Base-by-base conservation (phyloP, 1,140 invertebrate species). In the Campoletis sonorensis region DNA sequence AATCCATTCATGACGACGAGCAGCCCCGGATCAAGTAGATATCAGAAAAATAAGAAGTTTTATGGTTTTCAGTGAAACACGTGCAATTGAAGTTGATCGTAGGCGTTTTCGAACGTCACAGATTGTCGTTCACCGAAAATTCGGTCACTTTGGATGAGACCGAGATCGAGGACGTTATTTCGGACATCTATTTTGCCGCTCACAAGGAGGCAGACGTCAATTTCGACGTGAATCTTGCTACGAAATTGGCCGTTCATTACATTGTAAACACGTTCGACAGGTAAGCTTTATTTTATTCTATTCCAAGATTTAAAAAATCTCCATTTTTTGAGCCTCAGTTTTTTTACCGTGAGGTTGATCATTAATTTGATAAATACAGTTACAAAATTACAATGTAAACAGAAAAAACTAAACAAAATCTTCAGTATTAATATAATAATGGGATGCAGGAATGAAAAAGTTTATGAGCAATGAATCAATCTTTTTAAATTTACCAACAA, bases 51-150 rank as follows among this genome's bases (percentile, higher is more conserved):
- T 54, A n/a, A 54, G 18, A 45, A 1, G n/a, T 78, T 16, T 13
- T 33, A 73, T 30, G 40, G 37, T 64, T 91, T 85, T 18, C 68
- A 94, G 93, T 95, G 92, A 90, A 93, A 81, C 88, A 92, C 79
- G 89, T 95, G 70, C 92, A 91, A 37, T 80, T 94, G 26, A 88
- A 92, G 68, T 88, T 92, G 64, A 87, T 94, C 76, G 91, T 90
- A 33, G 92, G 90, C 77, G 92, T 94, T 18, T 94, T 94, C 85
- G 92, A 94, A 81, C 90, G 92, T 37, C 93, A 94, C 84, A 91
- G 93, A 82, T 90, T 93, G 71, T 90, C 90, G 23, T 89, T 91
- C 23, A 93, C 93, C 45, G 92, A 93, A 85, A 92, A 93, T 86
- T 90, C 90, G 80, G 86, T 93, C 1, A 88, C 85, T 27, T 88